Evolutionary conservation across 2,113 vertebrate genomes (phyloP).

Genomic region (Chaetura pelagica): DNA sequence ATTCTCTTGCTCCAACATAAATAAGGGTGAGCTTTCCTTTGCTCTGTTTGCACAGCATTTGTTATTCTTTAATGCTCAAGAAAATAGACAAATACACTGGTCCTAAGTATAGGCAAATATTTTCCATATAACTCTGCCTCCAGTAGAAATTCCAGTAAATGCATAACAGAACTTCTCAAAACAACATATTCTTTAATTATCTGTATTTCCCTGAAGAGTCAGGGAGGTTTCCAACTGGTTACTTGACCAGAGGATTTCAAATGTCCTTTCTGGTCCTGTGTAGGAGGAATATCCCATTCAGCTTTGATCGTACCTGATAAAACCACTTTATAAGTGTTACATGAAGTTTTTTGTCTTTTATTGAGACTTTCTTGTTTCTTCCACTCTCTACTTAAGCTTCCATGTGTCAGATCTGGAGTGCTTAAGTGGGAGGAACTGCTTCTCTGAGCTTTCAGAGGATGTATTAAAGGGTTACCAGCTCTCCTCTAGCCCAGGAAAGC

Average conservation of each 20-base stretch:
- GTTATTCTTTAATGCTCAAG: not conserved
- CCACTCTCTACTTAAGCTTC: not conserved
- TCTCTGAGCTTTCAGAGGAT: not conserved
- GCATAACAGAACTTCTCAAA: not conserved
- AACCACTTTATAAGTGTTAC: not conserved
- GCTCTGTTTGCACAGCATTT: not conserved
- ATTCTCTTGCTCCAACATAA: not conserved
- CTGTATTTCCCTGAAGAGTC: not conserved
- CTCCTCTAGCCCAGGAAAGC: not conserved
- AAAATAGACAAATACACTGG: not conserved
- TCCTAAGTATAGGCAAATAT: not conserved
- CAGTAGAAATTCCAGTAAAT: conserved; percentile 23
- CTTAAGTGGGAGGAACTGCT: not conserved
- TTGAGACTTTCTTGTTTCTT: not conserved
- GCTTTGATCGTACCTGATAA: not conserved
- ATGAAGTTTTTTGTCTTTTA: not conserved
- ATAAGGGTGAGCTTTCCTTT: not conserved
- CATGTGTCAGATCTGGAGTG: fast-evolving
- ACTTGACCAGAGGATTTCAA: not conserved
- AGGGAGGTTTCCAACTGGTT: not conserved
- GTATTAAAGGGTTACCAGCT: not conserved
- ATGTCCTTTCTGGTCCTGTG: not conserved
- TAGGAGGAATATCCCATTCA: not conserved
- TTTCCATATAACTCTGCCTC: not conserved
- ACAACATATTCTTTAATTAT: not conserved